phyloP scores from a whole-genome alignment of 2,888 invertebrate genomes.

The Nomada ferruginata region DNA sequence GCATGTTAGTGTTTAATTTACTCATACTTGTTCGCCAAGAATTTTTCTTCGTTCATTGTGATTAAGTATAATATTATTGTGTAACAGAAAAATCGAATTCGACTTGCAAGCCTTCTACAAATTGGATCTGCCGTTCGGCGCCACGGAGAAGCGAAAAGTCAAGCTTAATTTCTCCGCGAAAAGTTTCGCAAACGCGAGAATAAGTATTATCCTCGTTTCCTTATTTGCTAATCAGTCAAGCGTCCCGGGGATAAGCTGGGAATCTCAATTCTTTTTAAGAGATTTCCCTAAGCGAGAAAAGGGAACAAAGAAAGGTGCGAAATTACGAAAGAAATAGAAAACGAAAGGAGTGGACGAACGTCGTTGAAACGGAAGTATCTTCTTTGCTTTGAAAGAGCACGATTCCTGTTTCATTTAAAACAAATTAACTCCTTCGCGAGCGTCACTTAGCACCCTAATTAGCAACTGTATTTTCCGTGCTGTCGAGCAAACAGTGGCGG shows the following conservation, averaged over 20 bases:
- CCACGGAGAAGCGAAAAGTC: no score
- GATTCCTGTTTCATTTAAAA: conserved; percentile 40
- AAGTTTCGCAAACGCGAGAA: background rate
- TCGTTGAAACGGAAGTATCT: conserved; percentile 17
- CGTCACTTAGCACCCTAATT: conserved; percentile 40
- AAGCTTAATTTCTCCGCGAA: no score
- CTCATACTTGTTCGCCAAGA: no score
- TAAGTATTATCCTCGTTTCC: background rate
- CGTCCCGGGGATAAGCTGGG: no score
- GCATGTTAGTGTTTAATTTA: no score
- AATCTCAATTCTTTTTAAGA: background rate
- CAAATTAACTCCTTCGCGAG: conserved; percentile 32
- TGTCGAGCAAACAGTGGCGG: conserved; percentile 36
- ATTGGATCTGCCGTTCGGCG: no score
- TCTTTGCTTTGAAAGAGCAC: background rate
- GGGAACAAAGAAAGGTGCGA: background rate
- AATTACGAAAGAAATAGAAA: background rate
- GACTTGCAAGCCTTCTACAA: no score
- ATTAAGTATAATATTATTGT: no score
- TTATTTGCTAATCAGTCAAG: no score
- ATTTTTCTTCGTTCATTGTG: no score
- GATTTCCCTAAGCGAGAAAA: background rate
- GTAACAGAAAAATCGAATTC: no score
- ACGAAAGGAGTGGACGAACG: background rate
- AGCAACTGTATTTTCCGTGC: conserved; percentile 38